Base-by-base conservation (phyloP, 1,140 invertebrate genomes). In the Centruroides vittatus region DNA sequence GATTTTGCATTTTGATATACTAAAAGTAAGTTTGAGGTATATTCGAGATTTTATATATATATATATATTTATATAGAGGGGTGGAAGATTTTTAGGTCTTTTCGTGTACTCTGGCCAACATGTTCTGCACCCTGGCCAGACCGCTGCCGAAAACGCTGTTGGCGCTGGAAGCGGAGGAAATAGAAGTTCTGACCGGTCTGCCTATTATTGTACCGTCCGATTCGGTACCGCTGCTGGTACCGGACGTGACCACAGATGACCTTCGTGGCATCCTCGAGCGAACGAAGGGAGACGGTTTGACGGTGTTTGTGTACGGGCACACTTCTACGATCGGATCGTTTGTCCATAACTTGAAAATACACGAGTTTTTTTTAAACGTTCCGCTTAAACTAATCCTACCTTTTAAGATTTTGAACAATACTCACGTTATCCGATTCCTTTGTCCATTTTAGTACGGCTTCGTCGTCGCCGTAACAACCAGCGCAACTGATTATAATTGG, bases 301-400 rank as follows among this genome's bases (percentile, higher is more conserved):
- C 60, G 8, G 59, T 56, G 47, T 67, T 67, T 47, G 66, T 67
- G 13, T 65, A 67, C 0, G 66, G 66, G 36, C 66, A 67, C 8
- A 75, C 70, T 64, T 78, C 76, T 52, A 75, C 67, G 35, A 79
- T 69, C 13, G 78, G 78, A 61, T 79, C 76, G 67, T 79, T 79
- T 8, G 76, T 79, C 78, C 78, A 79, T 9, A 78, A 68, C 58
- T 71, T 69, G 7, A 48, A 55, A 55, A 55, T 4, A 34, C 5
- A 55, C 6, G 34, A 55, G 36, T 4, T 4, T 41, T 41, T 41
- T 4, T 41, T 4, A 41, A 41, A 41, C 7, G 4, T 41, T 41
- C 7, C 36, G 4, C 36, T 4, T 41, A 41, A 41, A 7, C 4
- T n/a, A n/a, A n/a, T n/a, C n/a, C n/a, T n/a, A n/a, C n/a, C n/a